A percentile compares a stretch with the other conserved stretches of the same genome.
Evolutionary conservation across 35 echinoderm and acorn worm species (phyloP).

Genomic region (Lytechinus pictus): DNA sequence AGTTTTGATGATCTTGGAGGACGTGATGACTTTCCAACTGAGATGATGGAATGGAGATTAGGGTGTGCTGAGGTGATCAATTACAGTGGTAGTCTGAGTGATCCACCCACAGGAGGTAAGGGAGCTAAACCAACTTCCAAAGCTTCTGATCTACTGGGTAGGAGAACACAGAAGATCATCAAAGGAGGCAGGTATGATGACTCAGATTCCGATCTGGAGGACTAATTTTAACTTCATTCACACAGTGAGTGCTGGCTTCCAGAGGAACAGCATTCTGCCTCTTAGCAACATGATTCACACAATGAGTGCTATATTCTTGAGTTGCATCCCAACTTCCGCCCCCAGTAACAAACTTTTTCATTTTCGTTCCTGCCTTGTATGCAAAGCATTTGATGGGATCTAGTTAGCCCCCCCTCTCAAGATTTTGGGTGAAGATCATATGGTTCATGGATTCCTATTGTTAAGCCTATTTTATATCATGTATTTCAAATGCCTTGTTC

Average conservation of each 20-base stretch:
- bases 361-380: not conserved
- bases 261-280: not conserved
- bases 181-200: constrained; percentile 82
- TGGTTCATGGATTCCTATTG: too few relatives aligned
- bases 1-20: constrained; percentile 96
- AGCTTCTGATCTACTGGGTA: constrained; percentile 52
- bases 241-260: not conserved
- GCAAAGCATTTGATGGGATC: not conserved
- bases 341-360: not conserved
- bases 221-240: not conserved
- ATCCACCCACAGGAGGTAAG: constrained; percentile 79
- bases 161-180: constrained; percentile 85
- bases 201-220: constrained; percentile 90
- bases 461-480: too few relatives aligned
- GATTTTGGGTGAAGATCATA: not conserved
- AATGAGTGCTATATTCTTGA: too few relatives aligned
- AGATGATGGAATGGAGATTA: constrained; percentile 97
- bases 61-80: constrained; percentile 88
- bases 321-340: not conserved
- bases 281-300: too few relatives aligned
- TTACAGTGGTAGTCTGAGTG: constrained; percentile 87
- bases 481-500: too few relatives aligned
- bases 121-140: constrained; percentile 33
- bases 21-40: constrained; percentile 90
- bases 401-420: not conserved